A percentile compares a stretch with the other conserved stretches of the same genome.
Evolutionary conservation across 2,113 vertebrate genomes (phyloP).

Genomic region (Sclerurus mexicanus): DNA sequence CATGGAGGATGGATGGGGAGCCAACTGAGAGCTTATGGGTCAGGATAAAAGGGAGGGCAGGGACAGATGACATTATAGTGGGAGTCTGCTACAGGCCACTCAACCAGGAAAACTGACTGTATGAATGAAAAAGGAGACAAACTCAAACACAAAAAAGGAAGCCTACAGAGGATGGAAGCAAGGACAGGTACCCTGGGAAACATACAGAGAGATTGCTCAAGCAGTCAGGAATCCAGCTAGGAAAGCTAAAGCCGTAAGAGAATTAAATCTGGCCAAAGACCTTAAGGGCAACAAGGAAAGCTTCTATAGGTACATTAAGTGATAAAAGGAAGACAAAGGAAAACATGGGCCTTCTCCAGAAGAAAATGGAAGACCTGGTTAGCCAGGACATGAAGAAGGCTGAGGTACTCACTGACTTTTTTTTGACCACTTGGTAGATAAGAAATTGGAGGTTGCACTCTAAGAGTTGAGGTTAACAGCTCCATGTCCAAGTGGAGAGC

Average conservation of each 20-base stretch:
- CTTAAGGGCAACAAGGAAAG: not conserved
- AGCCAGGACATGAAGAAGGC: not conserved
- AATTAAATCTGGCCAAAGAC: not conserved
- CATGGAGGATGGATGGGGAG: not conserved
- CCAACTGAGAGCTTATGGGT: not conserved
- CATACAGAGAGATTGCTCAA: not conserved
- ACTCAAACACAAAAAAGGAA: not conserved
- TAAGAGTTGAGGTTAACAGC: not conserved
- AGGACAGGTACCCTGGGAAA: not conserved
- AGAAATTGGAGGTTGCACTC: not conserved
- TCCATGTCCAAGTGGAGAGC: not conserved
- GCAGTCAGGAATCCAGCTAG: not conserved
- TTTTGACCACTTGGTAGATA: not conserved
- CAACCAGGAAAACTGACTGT: not conserved
- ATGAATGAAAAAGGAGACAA: not conserved
- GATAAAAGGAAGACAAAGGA: not conserved
- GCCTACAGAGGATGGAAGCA: not conserved
- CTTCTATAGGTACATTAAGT: not conserved
- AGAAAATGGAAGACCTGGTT: not conserved
- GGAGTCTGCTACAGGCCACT: not conserved
- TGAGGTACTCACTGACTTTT: not conserved
- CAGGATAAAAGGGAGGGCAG: not conserved
- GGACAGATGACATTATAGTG: not conserved
- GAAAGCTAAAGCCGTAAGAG: not conserved
- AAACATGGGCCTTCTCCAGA: not conserved